Conservation (phyloP, 2,797 vertebrate genomes). For the Sphaeramia orbicularis region DNA sequence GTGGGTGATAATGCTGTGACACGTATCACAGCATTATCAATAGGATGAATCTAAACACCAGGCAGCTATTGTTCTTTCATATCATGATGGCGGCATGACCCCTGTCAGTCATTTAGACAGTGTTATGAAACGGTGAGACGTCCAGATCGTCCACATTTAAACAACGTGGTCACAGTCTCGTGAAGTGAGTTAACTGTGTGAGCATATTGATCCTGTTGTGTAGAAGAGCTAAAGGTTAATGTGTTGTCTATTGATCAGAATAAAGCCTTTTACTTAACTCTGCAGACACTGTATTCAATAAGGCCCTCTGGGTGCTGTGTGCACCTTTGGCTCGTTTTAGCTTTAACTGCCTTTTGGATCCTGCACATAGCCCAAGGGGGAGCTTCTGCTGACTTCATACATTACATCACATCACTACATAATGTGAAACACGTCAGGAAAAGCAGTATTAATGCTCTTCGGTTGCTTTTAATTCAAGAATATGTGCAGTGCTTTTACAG, state of each 20-base stretch:
- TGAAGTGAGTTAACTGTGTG: constrained; percentile 69
- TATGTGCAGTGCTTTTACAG: neutral
- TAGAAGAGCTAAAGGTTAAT: constrained; percentile 85
- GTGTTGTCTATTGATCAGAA: constrained; percentile 82
- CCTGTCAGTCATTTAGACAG: constrained; percentile 41
- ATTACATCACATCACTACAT: constrained; percentile 35
- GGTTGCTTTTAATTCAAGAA: constrained; percentile 4
- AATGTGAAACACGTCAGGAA: neutral
- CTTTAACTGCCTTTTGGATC: constrained; percentile 46
- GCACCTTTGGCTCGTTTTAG: constrained; percentile 50
- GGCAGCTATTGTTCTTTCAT: constrained; percentile 29
- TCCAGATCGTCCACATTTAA: constrained; percentile 48
- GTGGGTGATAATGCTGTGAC: constrained; percentile 18
- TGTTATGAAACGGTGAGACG: constrained; percentile 46
- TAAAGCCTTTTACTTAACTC: constrained; percentile 82
- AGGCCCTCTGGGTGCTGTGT: constrained; percentile 53
- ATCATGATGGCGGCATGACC: constrained; percentile 22
- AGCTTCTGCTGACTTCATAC: constrained; percentile 29
- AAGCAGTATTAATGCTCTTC: neutral
- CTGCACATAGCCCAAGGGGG: constrained; percentile 8
- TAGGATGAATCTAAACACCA: constrained; percentile 40
- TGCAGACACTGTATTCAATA: constrained; percentile 56
- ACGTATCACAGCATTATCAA: constrained; percentile 43
- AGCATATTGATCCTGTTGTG: constrained; percentile 76
- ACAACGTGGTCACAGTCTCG: constrained; percentile 39